These are phyloP conservation scores for Tauraco erythrolophus DNA, from an alignment of 2,113 vertebrate genomes.

Conservation along the genomic window DNA sequence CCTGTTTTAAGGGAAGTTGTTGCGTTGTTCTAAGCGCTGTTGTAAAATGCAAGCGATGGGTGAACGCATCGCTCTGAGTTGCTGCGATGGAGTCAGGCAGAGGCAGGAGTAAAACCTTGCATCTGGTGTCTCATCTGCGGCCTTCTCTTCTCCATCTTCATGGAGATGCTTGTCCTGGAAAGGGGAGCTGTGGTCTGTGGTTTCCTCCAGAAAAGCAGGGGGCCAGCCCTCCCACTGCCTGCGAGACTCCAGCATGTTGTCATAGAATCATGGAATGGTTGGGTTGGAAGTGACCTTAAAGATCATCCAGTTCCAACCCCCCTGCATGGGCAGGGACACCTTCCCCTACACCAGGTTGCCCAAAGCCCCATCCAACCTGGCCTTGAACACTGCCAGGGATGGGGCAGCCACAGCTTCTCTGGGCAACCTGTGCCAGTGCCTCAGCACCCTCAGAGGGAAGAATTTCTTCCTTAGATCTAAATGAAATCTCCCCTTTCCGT, in stretches of 20 bases:
- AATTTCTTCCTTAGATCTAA: too few relatives aligned
- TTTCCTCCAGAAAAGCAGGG: neutral
- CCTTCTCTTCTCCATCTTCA: neutral
- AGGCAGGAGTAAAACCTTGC: neutral
- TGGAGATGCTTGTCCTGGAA: neutral
- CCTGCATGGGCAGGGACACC: too few relatives aligned
- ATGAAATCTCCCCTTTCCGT: too few relatives aligned
- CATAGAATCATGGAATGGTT: too few relatives aligned
- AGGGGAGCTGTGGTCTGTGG: neutral
- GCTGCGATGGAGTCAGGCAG: fast-evolving
- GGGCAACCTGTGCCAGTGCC: too few relatives aligned
- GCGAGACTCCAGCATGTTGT: fast-evolving
- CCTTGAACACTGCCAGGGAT: too few relatives aligned
- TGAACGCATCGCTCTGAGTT: neutral
- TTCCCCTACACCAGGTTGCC: too few relatives aligned
- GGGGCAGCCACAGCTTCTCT: too few relatives aligned
- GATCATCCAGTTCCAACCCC: too few relatives aligned
- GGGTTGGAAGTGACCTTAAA: too few relatives aligned
- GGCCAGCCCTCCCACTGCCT: fast-evolving
- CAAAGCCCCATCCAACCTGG: too few relatives aligned
- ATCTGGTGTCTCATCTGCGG: neutral
- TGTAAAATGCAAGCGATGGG: neutral
- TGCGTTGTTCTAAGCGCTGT: neutral
- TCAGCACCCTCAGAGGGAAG: too few relatives aligned
- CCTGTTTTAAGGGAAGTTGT: neutral